Evolutionary conservation across 2,888 invertebrate species (phyloP), one percentile per base, ranked within the genome.

Genomic region (Nemurella pictetii): DNA sequence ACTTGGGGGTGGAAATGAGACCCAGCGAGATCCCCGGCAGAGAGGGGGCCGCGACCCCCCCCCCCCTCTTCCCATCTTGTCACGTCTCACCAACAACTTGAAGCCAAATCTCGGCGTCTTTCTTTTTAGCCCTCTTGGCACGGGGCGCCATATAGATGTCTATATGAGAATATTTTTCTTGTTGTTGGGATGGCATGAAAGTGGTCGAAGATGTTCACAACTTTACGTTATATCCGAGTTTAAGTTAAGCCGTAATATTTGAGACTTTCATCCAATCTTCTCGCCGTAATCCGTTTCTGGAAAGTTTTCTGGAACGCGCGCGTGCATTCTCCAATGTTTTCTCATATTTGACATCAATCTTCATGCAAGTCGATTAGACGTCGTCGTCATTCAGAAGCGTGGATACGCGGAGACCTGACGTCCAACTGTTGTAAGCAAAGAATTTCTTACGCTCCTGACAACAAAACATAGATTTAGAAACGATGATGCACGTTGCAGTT

Each of bases 61-160:
- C 36, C 82, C 82, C 82, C 28, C n/a, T 32, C 32, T 5, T 5
- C 15, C 72, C 82, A 55, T 82, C 82, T 36, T 82, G 82, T 82
- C 82, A 82, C 82, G 82, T 82, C 82, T 82, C 27, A 27, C 82
- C 82, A 82, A 82, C 82, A 82, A 82, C 82, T 82, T 30, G 82
- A 72, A 27, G 82, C 82, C 55, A 82, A 82, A 82, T 82, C 82
- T 82, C 72, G 27, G 72, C 36, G 26, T 26, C 36, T 81, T 81
- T 29, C 55, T 55, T 55, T 32, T 55, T 55, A 55, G 55, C 55
- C 55, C 55, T 55, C 55, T 12, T 20, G 55, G 3, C 55, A 55
- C 55, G 55, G 15, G 20, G 9, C 12, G 9, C 20, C 55, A 7
- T 55, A 1, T 20, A 55, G 55, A 55, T 55, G 1, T 55, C 55